Conservation (phyloP, 1,140 invertebrate species). For the Pseudomyrmex concolor region DNA sequence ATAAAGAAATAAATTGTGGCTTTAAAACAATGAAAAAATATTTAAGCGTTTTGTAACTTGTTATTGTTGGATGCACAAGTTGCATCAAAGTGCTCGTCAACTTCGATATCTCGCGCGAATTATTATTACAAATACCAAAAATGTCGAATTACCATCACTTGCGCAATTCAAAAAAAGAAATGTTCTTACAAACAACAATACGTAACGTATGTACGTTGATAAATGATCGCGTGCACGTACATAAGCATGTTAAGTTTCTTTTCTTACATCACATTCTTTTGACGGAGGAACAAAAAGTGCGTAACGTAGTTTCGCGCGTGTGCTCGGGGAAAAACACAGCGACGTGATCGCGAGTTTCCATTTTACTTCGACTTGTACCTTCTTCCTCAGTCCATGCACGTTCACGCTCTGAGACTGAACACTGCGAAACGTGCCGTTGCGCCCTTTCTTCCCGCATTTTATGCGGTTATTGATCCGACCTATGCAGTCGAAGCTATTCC, state of each 20-base stretch:
- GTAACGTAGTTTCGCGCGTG: slow-evolving; percentile 23
- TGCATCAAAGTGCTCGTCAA: too few relatives aligned
- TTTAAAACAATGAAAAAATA: background rate
- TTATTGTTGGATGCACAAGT: too few relatives aligned
- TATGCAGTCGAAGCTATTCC: slow-evolving; percentile 52
- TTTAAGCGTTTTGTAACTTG: background rate
- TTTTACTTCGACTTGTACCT: slow-evolving; percentile 31
- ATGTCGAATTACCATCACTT: background rate
- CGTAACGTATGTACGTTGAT: background rate
- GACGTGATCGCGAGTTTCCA: slow-evolving; percentile 47
- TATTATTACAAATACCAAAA: too few relatives aligned
- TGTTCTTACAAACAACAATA: too few relatives aligned
- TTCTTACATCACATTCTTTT: background rate
- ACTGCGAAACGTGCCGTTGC: slow-evolving; percentile 52
- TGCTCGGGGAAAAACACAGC: slow-evolving; percentile 37
- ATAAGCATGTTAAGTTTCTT: background rate
- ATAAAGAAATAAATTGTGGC: background rate
- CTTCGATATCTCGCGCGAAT: background rate
- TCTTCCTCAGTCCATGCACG: slow-evolving; percentile 41
- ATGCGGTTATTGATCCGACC: slow-evolving; percentile 58
- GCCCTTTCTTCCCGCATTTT: slow-evolving; percentile 52
- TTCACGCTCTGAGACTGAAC: slow-evolving; percentile 50
- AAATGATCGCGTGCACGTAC: background rate
- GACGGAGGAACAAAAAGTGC: slow-evolving; percentile 18
- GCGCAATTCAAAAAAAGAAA: too few relatives aligned